phyloP scores from a whole-genome alignment of 1,140 invertebrate genomes.

The Drosophila nikananu region DNA sequence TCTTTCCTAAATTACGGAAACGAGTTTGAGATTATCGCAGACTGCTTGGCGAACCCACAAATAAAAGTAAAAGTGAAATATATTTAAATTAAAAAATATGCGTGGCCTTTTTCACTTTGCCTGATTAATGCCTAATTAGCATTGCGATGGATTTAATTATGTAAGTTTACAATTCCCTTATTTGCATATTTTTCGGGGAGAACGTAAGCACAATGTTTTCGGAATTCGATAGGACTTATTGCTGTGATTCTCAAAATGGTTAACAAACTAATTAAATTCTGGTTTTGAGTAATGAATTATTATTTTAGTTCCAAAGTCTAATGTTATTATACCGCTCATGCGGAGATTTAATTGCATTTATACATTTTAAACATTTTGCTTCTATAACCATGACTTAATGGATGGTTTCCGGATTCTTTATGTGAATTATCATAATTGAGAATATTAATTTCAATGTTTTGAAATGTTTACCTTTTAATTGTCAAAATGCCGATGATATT shows the following conservation, averaged over 20 bases:
- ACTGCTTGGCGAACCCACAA: constrained; percentile 22
- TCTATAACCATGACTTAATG: background rate
- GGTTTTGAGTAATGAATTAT: constrained; percentile 1
- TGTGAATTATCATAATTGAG: background rate
- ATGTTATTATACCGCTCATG: constrained; percentile 19
- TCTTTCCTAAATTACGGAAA: constrained; percentile 15
- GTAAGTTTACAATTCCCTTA: constrained; percentile 5
- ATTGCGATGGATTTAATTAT: background rate
- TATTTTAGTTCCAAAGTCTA: background rate
- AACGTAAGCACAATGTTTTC: background rate
- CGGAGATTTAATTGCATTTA: background rate
- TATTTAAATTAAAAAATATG: constrained; percentile 27
- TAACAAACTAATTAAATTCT: background rate
- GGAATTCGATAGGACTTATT: background rate
- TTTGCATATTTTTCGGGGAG: constrained; percentile 4
- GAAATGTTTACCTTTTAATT: background rate
- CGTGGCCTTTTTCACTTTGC: background rate
- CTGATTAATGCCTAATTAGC: background rate
- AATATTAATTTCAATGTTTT: background rate
- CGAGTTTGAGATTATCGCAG: constrained; percentile 37
- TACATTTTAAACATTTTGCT: background rate
- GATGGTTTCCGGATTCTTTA: background rate
- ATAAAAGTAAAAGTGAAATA: constrained; percentile 41
- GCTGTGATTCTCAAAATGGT: background rate
- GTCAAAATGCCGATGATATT: background rate